Evolutionary conservation across 2,113 vertebrate species (phyloP).

Genomic region (Picathartes gymnocephalus): DNA sequence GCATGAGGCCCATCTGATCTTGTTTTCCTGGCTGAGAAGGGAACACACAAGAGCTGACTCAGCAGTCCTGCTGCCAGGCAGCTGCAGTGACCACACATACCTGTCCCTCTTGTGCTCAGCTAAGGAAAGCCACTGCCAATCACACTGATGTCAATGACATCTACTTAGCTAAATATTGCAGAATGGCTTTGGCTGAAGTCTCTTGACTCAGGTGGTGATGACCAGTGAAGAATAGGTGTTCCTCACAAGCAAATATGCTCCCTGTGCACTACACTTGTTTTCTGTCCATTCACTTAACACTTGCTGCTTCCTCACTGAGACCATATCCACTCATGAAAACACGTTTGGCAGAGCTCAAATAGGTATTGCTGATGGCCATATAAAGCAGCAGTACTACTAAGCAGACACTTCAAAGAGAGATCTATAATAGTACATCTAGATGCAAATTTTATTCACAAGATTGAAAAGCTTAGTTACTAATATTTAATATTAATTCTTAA

Average conservation of each 20-base stretch:
- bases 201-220: background rate
- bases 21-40: background rate
- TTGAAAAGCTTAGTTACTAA: background rate
- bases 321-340: background rate
- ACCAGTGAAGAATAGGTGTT: background rate
- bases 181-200: background rate
- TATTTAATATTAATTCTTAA: background rate
- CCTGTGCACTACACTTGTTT: background rate
- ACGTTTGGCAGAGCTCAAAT: background rate
- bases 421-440: background rate
- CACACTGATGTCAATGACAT: accelerated
- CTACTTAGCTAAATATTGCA: background rate
- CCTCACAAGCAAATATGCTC: background rate
- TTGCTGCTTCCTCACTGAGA: background rate
- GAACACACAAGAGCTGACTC: background rate
- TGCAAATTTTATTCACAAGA: background rate
- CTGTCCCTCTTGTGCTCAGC: background rate
- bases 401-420: background rate
- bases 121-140: background rate
- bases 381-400: background rate
- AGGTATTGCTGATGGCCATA: background rate
- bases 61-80: background rate
- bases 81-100: background rate
- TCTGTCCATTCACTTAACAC: background rate
- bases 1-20: background rate